Evolutionary conservation across 2,888 invertebrate species (phyloP).

Genomic region (Netelia fuscicornis): DNA sequence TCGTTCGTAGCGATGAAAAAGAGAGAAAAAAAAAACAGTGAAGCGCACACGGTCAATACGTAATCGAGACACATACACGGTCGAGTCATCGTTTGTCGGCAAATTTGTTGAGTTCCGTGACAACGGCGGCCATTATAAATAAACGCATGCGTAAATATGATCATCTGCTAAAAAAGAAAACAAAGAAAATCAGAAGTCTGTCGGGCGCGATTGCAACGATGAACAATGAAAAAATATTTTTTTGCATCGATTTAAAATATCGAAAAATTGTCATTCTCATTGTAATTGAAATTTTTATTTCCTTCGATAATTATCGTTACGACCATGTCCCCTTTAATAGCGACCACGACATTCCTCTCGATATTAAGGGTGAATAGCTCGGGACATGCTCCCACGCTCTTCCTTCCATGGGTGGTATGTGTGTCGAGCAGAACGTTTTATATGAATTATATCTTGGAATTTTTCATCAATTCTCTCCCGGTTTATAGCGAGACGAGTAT

Average conservation of each 20-base stretch:
- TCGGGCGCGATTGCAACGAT: no score
- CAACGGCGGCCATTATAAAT: not conserved
- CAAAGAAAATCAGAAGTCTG: no score
- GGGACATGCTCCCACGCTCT: not conserved
- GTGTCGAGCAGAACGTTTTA: constrained; percentile 42
- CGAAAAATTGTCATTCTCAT: no score
- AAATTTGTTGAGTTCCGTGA: constrained; percentile 23
- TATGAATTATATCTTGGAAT: constrained; percentile 74
- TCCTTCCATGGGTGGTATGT: not conserved
- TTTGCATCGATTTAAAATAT: no score
- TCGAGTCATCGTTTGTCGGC: constrained; percentile 64
- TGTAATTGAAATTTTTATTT: no score
- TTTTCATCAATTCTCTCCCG: constrained; percentile 65
- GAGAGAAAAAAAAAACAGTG: not conserved
- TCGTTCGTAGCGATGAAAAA: not conserved
- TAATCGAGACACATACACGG: constrained; percentile 35
- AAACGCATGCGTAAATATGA: no score
- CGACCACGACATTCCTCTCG: no score
- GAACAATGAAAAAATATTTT: no score
- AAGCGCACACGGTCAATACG: constrained; percentile 29
- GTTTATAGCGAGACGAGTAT: not conserved
- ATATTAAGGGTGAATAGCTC: not conserved
- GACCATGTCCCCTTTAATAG: no score
- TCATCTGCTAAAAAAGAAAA: no score
- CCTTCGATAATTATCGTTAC: no score